Percentiles rank a stretch among this genome's conserved stretches.
Conservation (phyloP, 2,888 invertebrate genomes). For the Andrena camellia region DNA sequence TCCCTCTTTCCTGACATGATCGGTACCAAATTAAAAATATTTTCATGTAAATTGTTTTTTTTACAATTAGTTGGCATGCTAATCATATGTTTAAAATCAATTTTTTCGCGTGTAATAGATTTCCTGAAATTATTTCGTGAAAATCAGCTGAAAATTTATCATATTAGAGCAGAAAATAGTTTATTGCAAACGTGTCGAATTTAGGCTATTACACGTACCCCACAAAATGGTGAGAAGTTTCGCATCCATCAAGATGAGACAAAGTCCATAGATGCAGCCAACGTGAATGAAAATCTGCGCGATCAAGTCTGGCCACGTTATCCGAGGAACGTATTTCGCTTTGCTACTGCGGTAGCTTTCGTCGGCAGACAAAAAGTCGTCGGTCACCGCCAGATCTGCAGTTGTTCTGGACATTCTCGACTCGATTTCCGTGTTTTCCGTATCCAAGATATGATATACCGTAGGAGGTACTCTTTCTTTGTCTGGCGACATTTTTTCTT, state of each 20-base stretch:
- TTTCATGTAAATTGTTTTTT: too few relatives aligned
- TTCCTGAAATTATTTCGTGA: too few relatives aligned
- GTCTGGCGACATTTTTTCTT: too few relatives aligned
- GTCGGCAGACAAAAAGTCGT: conserved; percentile 33
- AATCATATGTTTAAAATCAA: too few relatives aligned
- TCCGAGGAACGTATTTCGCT: conserved; percentile 86
- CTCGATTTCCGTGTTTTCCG: background rate
- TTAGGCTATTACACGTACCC: conserved; percentile 87
- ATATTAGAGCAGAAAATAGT: background rate
- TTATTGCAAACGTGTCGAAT: background rate
- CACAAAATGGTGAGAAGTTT: conserved; percentile 89
- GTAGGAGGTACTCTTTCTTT: conserved; percentile 24
- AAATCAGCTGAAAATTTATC: too few relatives aligned
- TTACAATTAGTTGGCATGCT: too few relatives aligned
- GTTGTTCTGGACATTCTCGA: conserved; percentile 10
- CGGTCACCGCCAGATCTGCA: background rate
- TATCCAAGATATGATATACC: conserved; percentile 26
- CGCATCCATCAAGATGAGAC: conserved; percentile 88
- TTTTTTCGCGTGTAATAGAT: too few relatives aligned
- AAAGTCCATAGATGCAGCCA: conserved; percentile 90
- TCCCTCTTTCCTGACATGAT: too few relatives aligned
- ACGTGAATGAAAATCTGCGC: conserved; percentile 90
- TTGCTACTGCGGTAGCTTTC: conserved; percentile 28
- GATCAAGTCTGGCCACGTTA: conserved; percentile 91
- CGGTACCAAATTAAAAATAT: too few relatives aligned